Evolutionary conservation across 2,113 vertebrate genomes (phyloP).

Genomic region (Phalacrocorax carbo): DNA sequence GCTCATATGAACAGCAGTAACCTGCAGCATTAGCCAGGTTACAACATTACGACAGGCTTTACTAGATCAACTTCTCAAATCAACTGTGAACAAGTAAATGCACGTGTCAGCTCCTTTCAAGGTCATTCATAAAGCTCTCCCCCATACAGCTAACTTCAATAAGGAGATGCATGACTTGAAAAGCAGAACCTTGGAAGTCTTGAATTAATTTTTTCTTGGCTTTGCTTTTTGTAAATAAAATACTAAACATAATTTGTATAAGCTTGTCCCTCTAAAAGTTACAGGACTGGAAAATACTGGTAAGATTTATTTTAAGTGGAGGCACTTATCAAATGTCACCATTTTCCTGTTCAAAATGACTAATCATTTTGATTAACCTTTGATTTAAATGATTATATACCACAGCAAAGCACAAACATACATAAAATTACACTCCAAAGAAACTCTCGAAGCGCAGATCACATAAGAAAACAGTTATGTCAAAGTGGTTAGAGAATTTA

Average conservation of each 20-base stretch:
- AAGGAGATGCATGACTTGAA: constrained; percentile 7
- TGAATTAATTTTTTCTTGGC: constrained; percentile 4
- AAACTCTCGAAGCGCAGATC: neutral
- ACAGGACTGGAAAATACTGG: constrained; percentile 29
- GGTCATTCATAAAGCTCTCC: neutral
- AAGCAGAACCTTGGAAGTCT: neutral
- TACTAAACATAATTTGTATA: neutral
- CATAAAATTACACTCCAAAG: constrained; percentile 37
- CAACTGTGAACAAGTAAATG: constrained; percentile 12
- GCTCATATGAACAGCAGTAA: constrained; percentile 4
- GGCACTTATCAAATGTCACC: constrained; percentile 53
- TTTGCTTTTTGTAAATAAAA: constrained; percentile 44
- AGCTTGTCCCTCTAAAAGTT: constrained; percentile 22
- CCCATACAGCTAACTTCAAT: neutral
- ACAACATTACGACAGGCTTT: neutral
- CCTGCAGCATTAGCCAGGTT: constrained; percentile 26
- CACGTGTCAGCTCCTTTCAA: constrained; percentile 45
- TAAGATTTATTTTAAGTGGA: constrained; percentile 55
- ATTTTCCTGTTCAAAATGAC: constrained; percentile 48
- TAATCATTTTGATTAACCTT: constrained; percentile 60
- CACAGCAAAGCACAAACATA: constrained; percentile 51
- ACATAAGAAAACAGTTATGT: constrained; percentile 56
- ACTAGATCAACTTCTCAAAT: constrained; percentile 45
- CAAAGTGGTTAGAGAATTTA: neutral
- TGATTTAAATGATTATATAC: constrained; percentile 59